These are phyloP conservation scores for Cordilura impudica DNA, from an alignment of 2,888 invertebrate genomes.

Conservation along the genomic window DNA sequence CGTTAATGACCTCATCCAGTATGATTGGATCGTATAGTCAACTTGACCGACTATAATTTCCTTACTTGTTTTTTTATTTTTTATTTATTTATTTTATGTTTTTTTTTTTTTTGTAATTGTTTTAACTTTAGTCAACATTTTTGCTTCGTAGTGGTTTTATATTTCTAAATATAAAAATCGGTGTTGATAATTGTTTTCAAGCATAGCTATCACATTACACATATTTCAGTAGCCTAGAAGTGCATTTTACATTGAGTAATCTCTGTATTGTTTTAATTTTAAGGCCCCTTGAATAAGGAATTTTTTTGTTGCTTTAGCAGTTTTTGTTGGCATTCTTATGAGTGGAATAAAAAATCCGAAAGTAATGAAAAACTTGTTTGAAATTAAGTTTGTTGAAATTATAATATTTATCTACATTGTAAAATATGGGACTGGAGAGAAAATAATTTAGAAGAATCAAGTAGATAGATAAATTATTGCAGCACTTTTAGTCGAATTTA, in stretches of 20 bases:
- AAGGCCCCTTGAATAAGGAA: not conserved
- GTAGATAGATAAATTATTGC: too few species aligned
- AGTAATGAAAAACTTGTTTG: conserved; percentile 31
- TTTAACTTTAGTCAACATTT: not conserved
- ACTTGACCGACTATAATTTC: too few species aligned
- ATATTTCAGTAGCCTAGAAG: conserved; percentile 32
- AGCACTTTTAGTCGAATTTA: too few species aligned
- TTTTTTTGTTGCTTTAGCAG: conserved; percentile 17
- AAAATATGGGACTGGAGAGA: not conserved
- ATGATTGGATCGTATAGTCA: too few species aligned
- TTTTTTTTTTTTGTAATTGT: too few species aligned
- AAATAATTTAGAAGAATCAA: not conserved
- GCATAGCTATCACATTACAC: conserved; percentile 25
- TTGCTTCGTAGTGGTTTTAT: not conserved
- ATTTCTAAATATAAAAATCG: not conserved
- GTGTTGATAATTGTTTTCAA: conserved; percentile 1
- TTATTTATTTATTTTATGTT: too few species aligned
- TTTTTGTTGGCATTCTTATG: conserved; percentile 7
- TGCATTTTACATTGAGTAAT: conserved; percentile 45
- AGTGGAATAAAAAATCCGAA: not conserved
- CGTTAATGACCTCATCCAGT: too few species aligned
- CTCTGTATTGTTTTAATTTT: conserved; percentile 5
- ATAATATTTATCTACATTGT: not conserved
- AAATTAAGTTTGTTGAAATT: conserved; percentile 14
- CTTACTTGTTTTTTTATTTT: too few species aligned